Conservation (phyloP, 2,113 vertebrate species). For the Hippoglossus stenolepis region DNA sequence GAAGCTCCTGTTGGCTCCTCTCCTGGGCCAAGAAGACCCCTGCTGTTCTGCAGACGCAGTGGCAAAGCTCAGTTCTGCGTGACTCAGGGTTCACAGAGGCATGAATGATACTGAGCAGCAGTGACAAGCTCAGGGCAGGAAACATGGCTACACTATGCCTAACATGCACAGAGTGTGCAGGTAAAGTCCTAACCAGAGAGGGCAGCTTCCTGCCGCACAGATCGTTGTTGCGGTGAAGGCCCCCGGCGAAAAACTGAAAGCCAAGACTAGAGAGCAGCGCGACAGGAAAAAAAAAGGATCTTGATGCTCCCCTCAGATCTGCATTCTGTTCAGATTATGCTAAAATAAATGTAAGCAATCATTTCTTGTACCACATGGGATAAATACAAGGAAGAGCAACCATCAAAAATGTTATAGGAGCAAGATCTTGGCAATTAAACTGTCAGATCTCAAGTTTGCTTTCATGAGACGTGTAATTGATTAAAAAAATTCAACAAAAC, state of each 20-base stretch:
- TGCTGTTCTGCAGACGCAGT: constrained; percentile 77
- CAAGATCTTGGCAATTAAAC: constrained; percentile 10
- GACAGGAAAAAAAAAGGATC: constrained; percentile 8
- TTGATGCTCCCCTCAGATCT: not conserved
- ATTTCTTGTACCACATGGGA: constrained; percentile 7
- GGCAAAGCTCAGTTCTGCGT: constrained; percentile 53
- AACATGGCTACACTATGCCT: constrained; percentile 40
- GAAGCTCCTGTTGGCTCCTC: constrained; percentile 88
- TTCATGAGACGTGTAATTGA: constrained; percentile 6
- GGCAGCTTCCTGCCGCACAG: constrained; percentile 45
- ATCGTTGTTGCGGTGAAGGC: constrained; percentile 21
- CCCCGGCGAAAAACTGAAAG: constrained; percentile 35
- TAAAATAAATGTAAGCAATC: constrained; percentile 9
- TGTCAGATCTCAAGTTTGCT: constrained; percentile 26
- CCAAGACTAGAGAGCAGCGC: constrained; percentile 17
- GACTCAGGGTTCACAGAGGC: constrained; percentile 64
- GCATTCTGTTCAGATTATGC: constrained; percentile 40
- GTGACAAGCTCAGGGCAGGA: constrained; percentile 59
- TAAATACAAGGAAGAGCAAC: constrained; percentile 2
- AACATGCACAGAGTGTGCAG: constrained; percentile 54
- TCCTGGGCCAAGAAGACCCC: constrained; percentile 88
- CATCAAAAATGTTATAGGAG: not conserved
- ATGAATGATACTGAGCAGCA: constrained; percentile 68
- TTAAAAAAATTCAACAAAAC: not conserved
- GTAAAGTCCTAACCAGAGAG: constrained; percentile 52